Evolutionary conservation across 2,888 invertebrate species (phyloP), one percentile per base, ranked within the genome.

Genomic region (Cantharis rustica): DNA sequence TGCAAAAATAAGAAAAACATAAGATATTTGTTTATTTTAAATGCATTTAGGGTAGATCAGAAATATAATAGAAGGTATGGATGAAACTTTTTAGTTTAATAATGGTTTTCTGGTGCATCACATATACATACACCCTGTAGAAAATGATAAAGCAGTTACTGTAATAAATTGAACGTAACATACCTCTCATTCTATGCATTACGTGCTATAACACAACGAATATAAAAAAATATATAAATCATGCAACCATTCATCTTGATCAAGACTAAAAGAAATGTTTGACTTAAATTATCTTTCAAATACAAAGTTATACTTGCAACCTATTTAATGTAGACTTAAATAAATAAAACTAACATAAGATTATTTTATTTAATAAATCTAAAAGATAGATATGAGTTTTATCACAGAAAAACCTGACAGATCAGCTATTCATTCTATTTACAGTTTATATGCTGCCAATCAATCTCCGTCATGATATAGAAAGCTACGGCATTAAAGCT

Each of bases 381-480:
- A 23, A 66, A 66, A 66, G 64, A 66, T 66, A 66, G 64, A 66
- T 20, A 66, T 66, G 64, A 66, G 64, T 66, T 66, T 66, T 66
- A 66, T 66, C 64, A 66, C 64, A 20, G 20, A 66, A 66, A 23
- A 66, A 66, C 64, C 23, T 66, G 64, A 66, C 64, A 66, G 64
- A 66, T 66, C 64, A 66, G 64, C 64, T 66, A 66, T 66, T 66
- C 64, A 66, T 66, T 66, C 64, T 66, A 66, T 66, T 66, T 66
- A 66, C 64, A 66, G 64, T 66, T 66, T 66, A 66, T 66, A 66
- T 66, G 64, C 17, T 66, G 64, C 64, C 64, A 66, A 66, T 66
- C 64, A 66, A 66, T 66, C 64, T 66, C 17, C 23, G 64, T 66
- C 64, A 20, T 66, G 17, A 20, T 66, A 20, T 66, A 66, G 23